These are phyloP conservation scores for Epinephelus lanceolatus DNA, from an alignment of 2,113 vertebrate species.

Conservation along the genomic window DNA sequence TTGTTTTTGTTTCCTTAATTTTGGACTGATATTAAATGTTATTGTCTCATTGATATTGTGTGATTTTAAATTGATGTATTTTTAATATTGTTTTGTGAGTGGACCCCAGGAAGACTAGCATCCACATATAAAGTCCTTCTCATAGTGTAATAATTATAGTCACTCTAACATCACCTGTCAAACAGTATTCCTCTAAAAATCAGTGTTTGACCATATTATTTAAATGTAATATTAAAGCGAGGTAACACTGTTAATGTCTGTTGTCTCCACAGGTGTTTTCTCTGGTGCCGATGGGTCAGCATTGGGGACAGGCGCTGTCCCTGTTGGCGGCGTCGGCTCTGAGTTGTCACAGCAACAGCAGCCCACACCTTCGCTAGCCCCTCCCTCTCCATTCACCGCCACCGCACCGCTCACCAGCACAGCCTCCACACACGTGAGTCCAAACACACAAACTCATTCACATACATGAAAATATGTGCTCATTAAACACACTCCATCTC, in stretches of 20 bases:
- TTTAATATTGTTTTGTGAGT: no score
- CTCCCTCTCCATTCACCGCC: conserved; percentile 78
- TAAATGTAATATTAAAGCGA: background rate
- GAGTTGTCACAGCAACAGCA: conserved; percentile 81
- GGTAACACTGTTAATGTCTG: background rate
- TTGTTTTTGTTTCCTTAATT: no score
- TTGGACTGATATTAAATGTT: no score
- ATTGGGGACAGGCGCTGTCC: conserved; percentile 54
- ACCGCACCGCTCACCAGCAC: conserved; percentile 76
- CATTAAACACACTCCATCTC: conserved; percentile 21
- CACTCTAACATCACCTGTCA: background rate
- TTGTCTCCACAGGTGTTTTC: conserved; percentile 75
- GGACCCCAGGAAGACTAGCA: no score
- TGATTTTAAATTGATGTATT: no score
- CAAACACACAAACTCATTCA: background rate
- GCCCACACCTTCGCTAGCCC: conserved; percentile 70
- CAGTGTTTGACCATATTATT: background rate
- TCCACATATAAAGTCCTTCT: background rate
- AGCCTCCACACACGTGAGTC: conserved; percentile 79
- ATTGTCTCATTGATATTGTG: no score
- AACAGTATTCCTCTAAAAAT: background rate
- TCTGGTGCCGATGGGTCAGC: conserved; percentile 69
- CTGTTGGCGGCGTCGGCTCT: conserved; percentile 57
- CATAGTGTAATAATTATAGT: background rate
- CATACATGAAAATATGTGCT: conserved; percentile 11